These are phyloP conservation scores for Papilio helenus DNA, from an alignment of 1,140 invertebrate species.

Conservation along the genomic window DNA sequence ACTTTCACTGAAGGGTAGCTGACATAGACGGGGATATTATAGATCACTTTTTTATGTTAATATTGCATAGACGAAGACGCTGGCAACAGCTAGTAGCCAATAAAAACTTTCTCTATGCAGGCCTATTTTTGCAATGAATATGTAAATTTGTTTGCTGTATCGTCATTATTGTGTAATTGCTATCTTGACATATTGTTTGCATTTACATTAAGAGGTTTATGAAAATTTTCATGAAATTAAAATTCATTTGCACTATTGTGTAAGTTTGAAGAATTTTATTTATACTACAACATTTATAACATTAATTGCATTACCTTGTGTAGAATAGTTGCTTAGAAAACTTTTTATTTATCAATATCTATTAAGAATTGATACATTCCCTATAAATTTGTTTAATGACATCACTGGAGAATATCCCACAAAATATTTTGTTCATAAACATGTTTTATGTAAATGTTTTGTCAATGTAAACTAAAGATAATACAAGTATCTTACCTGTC, in stretches of 20 bases:
- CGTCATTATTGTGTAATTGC: constrained; percentile 6
- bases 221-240: constrained; percentile 9
- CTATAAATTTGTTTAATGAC: neutral
- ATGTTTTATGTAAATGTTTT: neutral
- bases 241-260: neutral
- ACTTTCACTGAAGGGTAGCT: no score
- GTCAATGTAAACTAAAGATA: neutral
- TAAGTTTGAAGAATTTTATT: neutral
- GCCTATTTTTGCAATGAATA: constrained; percentile 30
- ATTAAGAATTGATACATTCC: neutral
- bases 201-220: constrained; percentile 7
- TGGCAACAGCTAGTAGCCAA: no score
- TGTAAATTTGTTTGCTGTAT: constrained; percentile 31
- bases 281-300: neutral
- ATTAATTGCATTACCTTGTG: neutral
- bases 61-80: no score
- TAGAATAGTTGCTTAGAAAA: neutral
- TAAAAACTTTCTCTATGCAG: neutral
- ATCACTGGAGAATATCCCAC: neutral
- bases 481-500: constrained; percentile 84
- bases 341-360: neutral
- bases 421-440: neutral
- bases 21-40: no score
- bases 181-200: constrained; percentile 25
- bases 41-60: no score